phyloP scores from a whole-genome alignment of 35 echinoderm and acorn worm species.

The Ophioderma brevispina region DNA sequence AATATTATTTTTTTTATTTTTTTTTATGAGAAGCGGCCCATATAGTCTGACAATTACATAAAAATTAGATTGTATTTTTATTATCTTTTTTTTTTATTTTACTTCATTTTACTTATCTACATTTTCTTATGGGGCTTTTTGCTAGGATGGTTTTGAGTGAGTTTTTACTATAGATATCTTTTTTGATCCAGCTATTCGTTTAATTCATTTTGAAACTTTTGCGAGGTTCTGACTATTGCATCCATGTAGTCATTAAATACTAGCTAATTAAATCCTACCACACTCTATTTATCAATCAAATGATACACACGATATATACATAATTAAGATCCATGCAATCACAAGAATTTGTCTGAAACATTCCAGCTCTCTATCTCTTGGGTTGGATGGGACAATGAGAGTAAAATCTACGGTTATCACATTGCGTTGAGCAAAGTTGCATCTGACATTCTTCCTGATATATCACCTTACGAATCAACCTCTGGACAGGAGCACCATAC shows the following conservation, averaged over 20 bases:
- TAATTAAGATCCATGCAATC: too few species aligned
- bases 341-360: background rate
- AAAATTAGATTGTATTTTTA: too few species aligned
- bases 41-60: too few species aligned
- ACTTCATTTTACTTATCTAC: too few species aligned
- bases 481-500: background rate
- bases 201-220: background rate
- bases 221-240: background rate
- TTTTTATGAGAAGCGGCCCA: too few species aligned
- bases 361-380: slow-evolving; percentile 23
- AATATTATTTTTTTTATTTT: too few species aligned
- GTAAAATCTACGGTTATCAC: slow-evolving; percentile 23
- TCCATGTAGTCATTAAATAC: background rate
- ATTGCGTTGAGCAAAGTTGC: slow-evolving; percentile 32
- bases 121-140: too few species aligned
- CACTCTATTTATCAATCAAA: background rate
- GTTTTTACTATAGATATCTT: too few species aligned
- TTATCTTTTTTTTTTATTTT: too few species aligned
- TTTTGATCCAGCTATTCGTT: background rate
- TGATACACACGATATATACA: too few species aligned
- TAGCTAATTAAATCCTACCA: too few species aligned
- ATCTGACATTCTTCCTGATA: slow-evolving; percentile 13
- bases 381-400: slow-evolving; percentile 24
- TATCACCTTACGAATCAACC: slow-evolving; percentile 29
- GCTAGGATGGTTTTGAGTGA: too few species aligned